phyloP scores from a whole-genome alignment of 2,797 vertebrate genomes.

The Adrianichthys oophorus region DNA sequence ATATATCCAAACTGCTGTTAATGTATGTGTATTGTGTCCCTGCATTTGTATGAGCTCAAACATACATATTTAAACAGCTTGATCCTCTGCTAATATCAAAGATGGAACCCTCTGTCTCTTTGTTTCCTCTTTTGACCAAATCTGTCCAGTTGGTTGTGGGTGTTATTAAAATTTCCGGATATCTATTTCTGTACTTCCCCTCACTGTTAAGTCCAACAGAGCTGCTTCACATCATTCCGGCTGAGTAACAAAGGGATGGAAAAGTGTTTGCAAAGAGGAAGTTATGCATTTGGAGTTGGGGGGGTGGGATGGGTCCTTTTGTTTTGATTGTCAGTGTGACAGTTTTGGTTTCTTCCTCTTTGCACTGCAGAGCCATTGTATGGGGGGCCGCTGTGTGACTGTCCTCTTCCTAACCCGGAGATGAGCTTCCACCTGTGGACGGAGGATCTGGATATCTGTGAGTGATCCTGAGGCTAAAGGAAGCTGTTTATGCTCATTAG shows the following conservation, averaged over 20 bases:
- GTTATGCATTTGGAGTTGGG: constrained; percentile 6
- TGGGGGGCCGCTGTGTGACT: constrained; percentile 57
- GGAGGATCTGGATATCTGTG: constrained; percentile 90
- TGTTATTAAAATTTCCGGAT: constrained; percentile 37
- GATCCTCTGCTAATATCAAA: constrained; percentile 23
- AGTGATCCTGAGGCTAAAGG: constrained; percentile 59
- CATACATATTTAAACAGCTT: constrained; percentile 14
- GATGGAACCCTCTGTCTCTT: neutral
- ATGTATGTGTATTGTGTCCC: no score
- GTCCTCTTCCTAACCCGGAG: constrained; percentile 87
- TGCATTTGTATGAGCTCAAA: no score
- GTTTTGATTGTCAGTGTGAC: constrained; percentile 61
- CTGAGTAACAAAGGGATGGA: constrained; percentile 26
- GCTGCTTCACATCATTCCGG: constrained; percentile 12
- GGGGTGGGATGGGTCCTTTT: constrained; percentile 24
- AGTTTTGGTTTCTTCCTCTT: constrained; percentile 51
- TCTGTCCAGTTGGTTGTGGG: constrained; percentile 33
- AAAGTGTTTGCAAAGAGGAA: constrained; percentile 35
- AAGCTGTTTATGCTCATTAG: neutral
- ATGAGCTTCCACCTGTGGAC: constrained; percentile 93
- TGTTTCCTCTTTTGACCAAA: constrained; percentile 22
- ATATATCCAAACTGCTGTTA: no score
- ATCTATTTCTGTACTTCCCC: constrained; percentile 43
- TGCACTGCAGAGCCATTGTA: constrained; percentile 68
- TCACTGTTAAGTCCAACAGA: constrained; percentile 19